A percentile compares a stretch with the other conserved stretches of the same genome.
Conservation (phyloP, 2,888 invertebrate genomes). For the Acronicta aceris region DNA sequence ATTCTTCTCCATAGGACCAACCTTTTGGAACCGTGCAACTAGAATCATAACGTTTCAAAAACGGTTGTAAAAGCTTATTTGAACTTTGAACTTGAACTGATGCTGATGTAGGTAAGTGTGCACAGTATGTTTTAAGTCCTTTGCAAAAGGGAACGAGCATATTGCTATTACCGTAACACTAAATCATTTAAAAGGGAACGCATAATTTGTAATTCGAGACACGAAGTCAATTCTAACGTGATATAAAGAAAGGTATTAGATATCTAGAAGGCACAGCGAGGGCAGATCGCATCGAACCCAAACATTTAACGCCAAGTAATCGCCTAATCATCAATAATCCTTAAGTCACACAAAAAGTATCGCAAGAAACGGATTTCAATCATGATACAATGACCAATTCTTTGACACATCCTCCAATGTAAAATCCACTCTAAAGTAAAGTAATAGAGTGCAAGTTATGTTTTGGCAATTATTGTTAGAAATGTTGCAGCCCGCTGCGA, state of each 20-base stretch:
- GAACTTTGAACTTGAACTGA: too few species aligned
- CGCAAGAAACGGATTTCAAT: slow-evolving; percentile 71
- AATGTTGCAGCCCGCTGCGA: slow-evolving; percentile 76
- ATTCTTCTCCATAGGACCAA: too few species aligned
- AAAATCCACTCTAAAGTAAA: slow-evolving; percentile 25
- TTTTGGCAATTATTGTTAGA: not conserved
- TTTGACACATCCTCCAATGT: slow-evolving; percentile 2
- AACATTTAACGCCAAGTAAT: slow-evolving; percentile 76
- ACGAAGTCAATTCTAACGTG: too few species aligned
- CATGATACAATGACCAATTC: slow-evolving; percentile 58
- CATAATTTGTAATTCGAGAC: too few species aligned
- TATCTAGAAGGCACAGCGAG: slow-evolving; percentile 2
- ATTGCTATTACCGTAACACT: too few species aligned
- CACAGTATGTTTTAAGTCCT: too few species aligned
- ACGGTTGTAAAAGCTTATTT: too few species aligned
- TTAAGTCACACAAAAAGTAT: slow-evolving; percentile 75
- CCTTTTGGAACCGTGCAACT: too few species aligned
- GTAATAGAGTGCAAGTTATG: slow-evolving; percentile 29
- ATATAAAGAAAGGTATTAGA: slow-evolving; percentile 12
- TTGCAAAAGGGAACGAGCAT: too few species aligned
- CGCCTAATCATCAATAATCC: slow-evolving; percentile 86
- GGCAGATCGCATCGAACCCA: slow-evolving; percentile 45
- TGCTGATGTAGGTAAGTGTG: too few species aligned
- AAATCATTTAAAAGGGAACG: too few species aligned
- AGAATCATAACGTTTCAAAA: too few species aligned